phyloP scores from a whole-genome alignment of 2,113 vertebrate genomes.

The Notechis scutatus region DNA sequence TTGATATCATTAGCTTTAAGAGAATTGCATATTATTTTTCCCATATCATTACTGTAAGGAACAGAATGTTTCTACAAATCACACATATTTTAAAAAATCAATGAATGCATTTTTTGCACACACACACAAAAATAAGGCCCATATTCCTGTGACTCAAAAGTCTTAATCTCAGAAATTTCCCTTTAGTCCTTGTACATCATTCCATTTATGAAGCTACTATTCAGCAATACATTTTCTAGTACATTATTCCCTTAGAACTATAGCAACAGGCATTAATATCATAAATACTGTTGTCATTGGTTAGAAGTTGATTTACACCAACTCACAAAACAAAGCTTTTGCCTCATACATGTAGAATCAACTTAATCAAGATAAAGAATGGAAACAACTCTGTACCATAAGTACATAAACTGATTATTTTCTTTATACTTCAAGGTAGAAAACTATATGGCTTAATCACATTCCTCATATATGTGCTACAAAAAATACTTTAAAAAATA shows the following conservation, averaged over 20 bases:
- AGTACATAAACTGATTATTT: not conserved
- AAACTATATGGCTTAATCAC: not conserved
- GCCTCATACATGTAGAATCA: not conserved
- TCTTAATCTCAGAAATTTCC: not conserved
- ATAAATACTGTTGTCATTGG: not conserved
- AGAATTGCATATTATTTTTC: not conserved
- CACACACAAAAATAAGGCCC: too few species aligned
- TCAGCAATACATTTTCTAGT: not conserved
- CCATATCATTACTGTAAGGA: not conserved
- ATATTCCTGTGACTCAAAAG: not conserved
- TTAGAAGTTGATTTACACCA: not conserved
- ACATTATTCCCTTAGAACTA: not conserved
- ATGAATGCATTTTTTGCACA: not conserved
- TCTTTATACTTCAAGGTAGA: not conserved
- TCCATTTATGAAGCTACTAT: not conserved
- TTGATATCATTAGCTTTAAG: not conserved
- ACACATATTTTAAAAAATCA: not conserved
- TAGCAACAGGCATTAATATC: not conserved
- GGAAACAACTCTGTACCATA: not conserved
- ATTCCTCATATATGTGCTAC: not conserved
- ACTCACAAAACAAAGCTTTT: not conserved
- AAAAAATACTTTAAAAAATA: slow-evolving; percentile 17
- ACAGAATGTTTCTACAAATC: not conserved
- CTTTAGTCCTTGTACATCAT: not conserved
- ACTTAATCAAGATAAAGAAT: not conserved